Conservation (phyloP, 2,888 invertebrate genomes). For the Psococerastis gibbosa region DNA sequence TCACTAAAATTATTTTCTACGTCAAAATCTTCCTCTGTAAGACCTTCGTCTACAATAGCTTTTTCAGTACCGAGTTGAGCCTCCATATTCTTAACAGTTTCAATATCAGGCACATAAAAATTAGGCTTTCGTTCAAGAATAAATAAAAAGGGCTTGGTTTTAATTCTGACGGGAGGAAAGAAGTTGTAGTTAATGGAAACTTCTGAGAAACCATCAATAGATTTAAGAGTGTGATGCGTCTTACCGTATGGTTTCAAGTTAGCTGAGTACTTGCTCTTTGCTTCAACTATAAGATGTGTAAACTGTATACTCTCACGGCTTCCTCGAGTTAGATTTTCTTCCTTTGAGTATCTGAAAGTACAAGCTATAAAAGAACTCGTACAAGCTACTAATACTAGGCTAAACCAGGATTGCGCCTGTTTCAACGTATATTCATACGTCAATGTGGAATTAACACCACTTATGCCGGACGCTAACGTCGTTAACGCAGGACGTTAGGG, state of each 20-base stretch:
- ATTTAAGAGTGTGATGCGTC: conserved; percentile 55
- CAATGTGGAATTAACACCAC: too few relatives aligned
- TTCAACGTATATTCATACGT: too few relatives aligned
- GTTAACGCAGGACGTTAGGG: too few relatives aligned
- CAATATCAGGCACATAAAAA: conserved; percentile 22
- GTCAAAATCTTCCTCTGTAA: too few relatives aligned
- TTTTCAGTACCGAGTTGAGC: too few relatives aligned
- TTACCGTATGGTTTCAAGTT: conserved; percentile 48
- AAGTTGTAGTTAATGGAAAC: conserved; percentile 60
- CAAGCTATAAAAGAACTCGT: conserved; percentile 15
- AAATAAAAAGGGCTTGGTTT: conserved; percentile 63
- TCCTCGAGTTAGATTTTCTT: conserved; percentile 47
- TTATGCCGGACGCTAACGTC: too few relatives aligned
- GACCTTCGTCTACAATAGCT: too few relatives aligned
- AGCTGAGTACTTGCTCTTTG: conserved; percentile 59
- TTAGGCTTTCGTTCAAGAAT: conserved; percentile 50
- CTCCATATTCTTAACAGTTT: too few relatives aligned
- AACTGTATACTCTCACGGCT: conserved; percentile 45
- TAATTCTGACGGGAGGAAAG: conserved; percentile 58
- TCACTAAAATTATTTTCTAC: too few relatives aligned
- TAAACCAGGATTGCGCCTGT: too few relatives aligned
- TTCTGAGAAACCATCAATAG: conserved; percentile 65
- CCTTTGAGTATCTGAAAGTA: conserved; percentile 56
- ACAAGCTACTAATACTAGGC: conserved; percentile 8
- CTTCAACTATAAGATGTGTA: conserved; percentile 64